These are phyloP conservation scores for Chloroclysta siterata DNA, from an alignment of 2,888 invertebrate genomes.

Conservation along the genomic window DNA sequence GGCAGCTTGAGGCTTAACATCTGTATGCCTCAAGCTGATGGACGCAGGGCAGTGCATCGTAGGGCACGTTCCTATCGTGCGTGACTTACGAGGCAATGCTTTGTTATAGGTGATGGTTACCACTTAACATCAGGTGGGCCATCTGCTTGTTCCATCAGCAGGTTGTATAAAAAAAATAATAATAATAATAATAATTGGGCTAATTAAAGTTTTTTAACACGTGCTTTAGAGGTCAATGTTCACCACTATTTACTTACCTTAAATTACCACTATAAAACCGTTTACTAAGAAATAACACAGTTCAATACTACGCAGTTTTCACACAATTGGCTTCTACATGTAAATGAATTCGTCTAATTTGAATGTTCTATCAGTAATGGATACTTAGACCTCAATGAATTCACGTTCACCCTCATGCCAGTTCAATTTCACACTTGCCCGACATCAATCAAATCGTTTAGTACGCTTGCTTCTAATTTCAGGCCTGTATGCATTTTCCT, in stretches of 20 bases:
- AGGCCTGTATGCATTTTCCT: slow-evolving; percentile 27
- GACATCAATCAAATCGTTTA: slow-evolving; percentile 51
- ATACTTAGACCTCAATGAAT: slow-evolving; percentile 40
- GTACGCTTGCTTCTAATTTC: slow-evolving; percentile 40
- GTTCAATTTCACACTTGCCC: slow-evolving; percentile 55
- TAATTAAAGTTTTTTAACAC: too few species aligned
- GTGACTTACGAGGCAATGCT: too few species aligned
- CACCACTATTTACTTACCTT: not conserved
- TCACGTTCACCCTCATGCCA: slow-evolving; percentile 41
- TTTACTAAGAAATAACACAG: slow-evolving; percentile 8
- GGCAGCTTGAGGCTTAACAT: too few species aligned
- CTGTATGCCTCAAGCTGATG: too few species aligned
- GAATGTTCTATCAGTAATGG: slow-evolving; percentile 37
- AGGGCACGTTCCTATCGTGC: too few species aligned
- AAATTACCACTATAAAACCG: not conserved
- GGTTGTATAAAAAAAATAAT: too few species aligned
- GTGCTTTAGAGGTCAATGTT: too few species aligned
- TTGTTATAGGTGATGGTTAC: too few species aligned
- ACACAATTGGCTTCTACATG: slow-evolving; percentile 32
- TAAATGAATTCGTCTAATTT: slow-evolving; percentile 41
- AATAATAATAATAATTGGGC: too few species aligned
- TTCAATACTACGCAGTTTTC: slow-evolving; percentile 28
- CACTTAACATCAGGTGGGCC: too few species aligned
- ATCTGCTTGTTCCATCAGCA: too few species aligned
- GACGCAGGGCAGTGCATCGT: too few species aligned